These are phyloP conservation scores for Pocillopora meandrina DNA, from an alignment of 92 coral and sea anemone genomes.

Conservation along the genomic window DNA sequence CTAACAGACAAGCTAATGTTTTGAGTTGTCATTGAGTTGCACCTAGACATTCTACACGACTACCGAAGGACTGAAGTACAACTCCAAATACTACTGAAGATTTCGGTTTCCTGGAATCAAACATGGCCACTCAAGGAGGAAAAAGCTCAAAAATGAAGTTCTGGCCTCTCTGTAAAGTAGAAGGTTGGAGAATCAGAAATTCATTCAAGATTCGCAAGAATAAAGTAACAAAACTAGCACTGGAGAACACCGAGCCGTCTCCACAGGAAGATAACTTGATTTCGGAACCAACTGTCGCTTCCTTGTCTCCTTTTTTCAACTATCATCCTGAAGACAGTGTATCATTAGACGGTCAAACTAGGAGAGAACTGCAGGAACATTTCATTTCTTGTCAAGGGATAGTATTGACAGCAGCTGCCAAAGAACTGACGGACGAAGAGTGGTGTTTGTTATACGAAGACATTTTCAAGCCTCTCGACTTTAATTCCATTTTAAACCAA, in stretches of 20 bases:
- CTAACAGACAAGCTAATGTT: too few relatives aligned
- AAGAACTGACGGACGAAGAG: neutral
- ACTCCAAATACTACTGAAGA: neutral
- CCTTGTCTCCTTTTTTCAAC: neutral
- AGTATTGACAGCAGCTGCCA: neutral
- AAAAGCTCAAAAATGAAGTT: neutral
- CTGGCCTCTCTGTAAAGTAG: too few relatives aligned
- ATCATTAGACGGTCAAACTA: neutral
- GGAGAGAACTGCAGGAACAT: neutral
- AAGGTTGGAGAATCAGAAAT: neutral
- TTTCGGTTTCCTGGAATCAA: neutral
- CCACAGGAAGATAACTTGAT: neutral
- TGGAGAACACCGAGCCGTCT: neutral
- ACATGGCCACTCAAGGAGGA: neutral
- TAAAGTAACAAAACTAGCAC: neutral
- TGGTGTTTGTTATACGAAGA: neutral
- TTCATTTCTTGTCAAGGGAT: neutral
- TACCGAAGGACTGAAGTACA: neutral
- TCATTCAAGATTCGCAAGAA: neutral
- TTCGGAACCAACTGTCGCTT: neutral
- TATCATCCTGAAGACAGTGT: neutral
- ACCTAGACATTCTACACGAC: neutral
- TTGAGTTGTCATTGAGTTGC: neutral
- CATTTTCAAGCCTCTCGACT: neutral
- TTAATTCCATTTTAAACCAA: neutral